Evolutionary conservation across 2,113 vertebrate genomes (phyloP).

Genomic region (Aix galericulata): DNA sequence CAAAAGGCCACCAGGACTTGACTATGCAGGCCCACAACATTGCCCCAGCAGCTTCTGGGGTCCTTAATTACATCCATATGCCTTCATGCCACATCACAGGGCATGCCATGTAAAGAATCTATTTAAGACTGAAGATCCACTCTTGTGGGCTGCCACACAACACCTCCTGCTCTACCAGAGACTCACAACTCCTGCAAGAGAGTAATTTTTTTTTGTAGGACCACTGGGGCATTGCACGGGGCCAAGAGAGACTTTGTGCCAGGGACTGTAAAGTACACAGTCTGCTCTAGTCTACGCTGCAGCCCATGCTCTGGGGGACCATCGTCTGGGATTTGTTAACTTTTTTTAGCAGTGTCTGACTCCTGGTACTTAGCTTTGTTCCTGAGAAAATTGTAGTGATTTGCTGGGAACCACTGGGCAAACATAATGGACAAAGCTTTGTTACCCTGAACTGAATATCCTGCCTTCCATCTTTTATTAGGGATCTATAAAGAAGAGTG

Average conservation of each 20-base stretch:
- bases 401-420: background rate
- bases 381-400: background rate
- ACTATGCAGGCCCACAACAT: accelerated
- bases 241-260: background rate
- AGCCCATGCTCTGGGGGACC: background rate
- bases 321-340: background rate
- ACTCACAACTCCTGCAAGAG: background rate
- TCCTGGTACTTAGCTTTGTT: background rate
- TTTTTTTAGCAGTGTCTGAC: background rate
- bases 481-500: background rate
- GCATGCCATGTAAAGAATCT: background rate
- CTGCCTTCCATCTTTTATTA: background rate
- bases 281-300: background rate
- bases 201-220: background rate
- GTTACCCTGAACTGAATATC: background rate
- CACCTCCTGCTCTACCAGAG: background rate
- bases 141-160: background rate
- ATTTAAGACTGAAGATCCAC: background rate
- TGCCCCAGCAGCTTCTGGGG: background rate
- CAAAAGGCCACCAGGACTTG: background rate
- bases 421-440: background rate
- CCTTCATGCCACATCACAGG: background rate
- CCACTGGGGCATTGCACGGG: accelerated
- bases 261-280: background rate
- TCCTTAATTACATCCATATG: background rate